Evolutionary conservation across 2,797 vertebrate genomes (phyloP).

Genomic region (Melanogrammus aeglefinus): DNA sequence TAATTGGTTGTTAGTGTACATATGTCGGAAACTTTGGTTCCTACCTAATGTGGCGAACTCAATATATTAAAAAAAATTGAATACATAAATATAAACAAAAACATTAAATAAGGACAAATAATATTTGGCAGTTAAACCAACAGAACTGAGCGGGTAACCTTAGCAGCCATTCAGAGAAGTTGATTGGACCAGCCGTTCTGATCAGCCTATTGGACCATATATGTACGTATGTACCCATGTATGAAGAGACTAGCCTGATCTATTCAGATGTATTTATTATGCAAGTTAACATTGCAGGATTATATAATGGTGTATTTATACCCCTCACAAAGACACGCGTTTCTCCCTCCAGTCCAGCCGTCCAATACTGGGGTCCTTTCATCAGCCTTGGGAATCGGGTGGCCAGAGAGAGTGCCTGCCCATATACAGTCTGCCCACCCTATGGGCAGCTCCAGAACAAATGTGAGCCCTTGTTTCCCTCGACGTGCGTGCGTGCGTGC

Average conservation of each 20-base stretch:
- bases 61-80: too few relatives aligned
- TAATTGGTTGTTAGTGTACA: too few relatives aligned
- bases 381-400: constrained; percentile 50
- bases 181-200: not conserved
- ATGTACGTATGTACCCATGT: not conserved
- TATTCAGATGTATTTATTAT: not conserved
- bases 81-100: too few relatives aligned
- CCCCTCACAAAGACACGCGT: constrained; percentile 54
- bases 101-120: too few relatives aligned
- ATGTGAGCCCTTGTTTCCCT: constrained; percentile 41
- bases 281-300: not conserved
- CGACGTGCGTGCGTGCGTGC: not conserved
- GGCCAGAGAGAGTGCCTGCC: constrained; percentile 39
- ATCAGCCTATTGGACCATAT: not conserved
- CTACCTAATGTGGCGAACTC: too few relatives aligned
- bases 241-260: not conserved
- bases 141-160: not conserved
- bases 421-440: constrained; percentile 52
- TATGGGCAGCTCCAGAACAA: constrained; percentile 55
- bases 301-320: constrained; percentile 44
- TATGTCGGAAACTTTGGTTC: too few relatives aligned
- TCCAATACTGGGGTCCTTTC: constrained; percentile 55
- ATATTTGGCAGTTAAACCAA: too few relatives aligned
- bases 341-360: constrained; percentile 38
- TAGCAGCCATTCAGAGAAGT: not conserved